phyloP scores from a whole-genome alignment of 2,113 vertebrate species.

The Gymnorhina tibicen region DNA sequence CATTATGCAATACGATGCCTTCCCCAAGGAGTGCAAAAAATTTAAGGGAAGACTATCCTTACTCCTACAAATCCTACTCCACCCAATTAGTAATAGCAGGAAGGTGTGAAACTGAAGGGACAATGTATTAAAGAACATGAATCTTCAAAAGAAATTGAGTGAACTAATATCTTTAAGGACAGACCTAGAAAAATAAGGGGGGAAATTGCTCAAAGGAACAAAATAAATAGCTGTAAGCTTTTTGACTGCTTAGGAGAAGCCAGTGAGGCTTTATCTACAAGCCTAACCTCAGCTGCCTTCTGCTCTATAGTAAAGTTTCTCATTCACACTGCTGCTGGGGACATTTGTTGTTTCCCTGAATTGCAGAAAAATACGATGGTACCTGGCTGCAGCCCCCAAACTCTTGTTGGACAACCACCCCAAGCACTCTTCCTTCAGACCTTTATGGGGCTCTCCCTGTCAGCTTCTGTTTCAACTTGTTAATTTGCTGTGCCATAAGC shows the following conservation, averaged over 20 bases:
- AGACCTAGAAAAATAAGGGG: background rate
- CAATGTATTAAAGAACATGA: background rate
- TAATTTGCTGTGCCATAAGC: conserved; percentile 8
- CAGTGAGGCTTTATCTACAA: background rate
- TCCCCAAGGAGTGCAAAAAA: conserved; percentile 30
- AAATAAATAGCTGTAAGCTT: background rate
- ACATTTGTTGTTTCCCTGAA: background rate
- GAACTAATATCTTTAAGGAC: background rate
- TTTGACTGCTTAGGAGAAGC: background rate
- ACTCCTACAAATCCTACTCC: background rate
- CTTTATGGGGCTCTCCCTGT: background rate
- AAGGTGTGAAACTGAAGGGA: conserved; percentile 21
- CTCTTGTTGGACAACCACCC: background rate
- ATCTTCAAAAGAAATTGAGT: background rate
- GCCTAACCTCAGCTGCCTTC: background rate
- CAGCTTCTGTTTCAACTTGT: conserved; percentile 43
- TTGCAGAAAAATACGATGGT: rapidly evolving
- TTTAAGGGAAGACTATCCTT: background rate
- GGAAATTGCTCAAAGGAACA: background rate
- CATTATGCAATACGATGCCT: conserved; percentile 52
- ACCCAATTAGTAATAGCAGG: conserved; percentile 37
- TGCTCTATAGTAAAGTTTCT: background rate
- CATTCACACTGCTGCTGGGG: background rate
- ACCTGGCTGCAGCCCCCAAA: background rate
- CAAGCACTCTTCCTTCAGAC: background rate